Evolutionary conservation across 1,140 invertebrate genomes (phyloP).

Genomic region (Camponotus vicinus): DNA sequence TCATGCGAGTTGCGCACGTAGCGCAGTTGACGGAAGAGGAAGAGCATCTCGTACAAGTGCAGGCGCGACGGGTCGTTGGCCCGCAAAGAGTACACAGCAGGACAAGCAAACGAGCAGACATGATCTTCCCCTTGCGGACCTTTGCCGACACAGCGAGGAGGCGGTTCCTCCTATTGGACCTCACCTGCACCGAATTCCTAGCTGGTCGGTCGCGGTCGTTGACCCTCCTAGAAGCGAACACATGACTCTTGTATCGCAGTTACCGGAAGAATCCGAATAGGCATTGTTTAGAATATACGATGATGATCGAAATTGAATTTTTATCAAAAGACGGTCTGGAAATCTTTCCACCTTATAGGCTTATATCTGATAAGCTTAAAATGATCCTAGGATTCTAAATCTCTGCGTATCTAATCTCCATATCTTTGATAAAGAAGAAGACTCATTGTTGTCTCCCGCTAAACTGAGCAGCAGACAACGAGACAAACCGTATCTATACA

Average conservation of each 20-base stretch:
- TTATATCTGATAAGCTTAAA: not conserved
- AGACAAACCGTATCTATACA: too few relatives aligned
- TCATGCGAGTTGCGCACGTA: not conserved
- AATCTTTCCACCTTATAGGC: not conserved
- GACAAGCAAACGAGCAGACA: constrained; percentile 76
- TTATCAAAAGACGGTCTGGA: constrained; percentile 8
- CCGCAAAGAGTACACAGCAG: constrained; percentile 74
- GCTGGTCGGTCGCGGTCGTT: constrained; percentile 76
- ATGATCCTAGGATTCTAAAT: not conserved
- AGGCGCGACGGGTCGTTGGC: constrained; percentile 78
- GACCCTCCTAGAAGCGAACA: constrained; percentile 70
- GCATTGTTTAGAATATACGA: constrained; percentile 32
- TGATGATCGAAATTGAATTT: not conserved
- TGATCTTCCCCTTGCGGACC: constrained; percentile 74
- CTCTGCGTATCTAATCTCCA: not conserved
- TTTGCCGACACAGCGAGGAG: constrained; percentile 69
- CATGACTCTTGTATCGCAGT: constrained; percentile 56
- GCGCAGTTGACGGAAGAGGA: constrained; percentile 63
- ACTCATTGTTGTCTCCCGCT: too few relatives aligned
- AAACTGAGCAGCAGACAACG: too few relatives aligned
- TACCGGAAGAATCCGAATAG: constrained; percentile 46
- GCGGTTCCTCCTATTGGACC: constrained; percentile 76
- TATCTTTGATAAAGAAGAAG: not conserved
- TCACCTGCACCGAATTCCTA: constrained; percentile 86
- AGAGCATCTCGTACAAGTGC: constrained; percentile 68